Percentiles rank a stretch among this genome's conserved stretches.
These are phyloP conservation scores for Falco columbarius DNA, from an alignment of 2,797 vertebrate genomes.

Conservation along the genomic window DNA sequence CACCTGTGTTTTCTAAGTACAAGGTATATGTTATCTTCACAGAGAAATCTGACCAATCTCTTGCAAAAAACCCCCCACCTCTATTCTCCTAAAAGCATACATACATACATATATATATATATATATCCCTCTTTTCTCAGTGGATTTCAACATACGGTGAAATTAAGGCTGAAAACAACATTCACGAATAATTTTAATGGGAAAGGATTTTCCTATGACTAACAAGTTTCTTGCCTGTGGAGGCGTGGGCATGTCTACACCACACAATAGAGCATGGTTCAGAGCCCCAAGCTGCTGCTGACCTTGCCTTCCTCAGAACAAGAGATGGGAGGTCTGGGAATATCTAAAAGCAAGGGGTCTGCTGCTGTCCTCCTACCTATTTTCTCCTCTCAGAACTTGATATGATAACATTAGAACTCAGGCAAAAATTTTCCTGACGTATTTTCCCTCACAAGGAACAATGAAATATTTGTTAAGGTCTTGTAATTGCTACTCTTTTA, in stretches of 20 bases:
- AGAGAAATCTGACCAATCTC: not conserved
- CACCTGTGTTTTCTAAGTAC: not conserved
- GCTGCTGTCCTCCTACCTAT: not conserved
- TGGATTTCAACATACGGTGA: not conserved
- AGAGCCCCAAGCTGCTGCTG: not conserved
- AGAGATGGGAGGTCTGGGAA: not conserved
- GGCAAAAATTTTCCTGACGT: not conserved
- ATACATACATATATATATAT: not conserved
- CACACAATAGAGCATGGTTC: not conserved
- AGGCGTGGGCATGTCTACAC: not conserved
- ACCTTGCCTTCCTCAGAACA: not conserved
- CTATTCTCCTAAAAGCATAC: not conserved
- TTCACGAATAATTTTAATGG: not conserved
- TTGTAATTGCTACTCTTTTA: not conserved
- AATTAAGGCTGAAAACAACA: slow-evolving; percentile 8
- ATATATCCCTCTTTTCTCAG: not conserved
- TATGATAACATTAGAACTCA: not conserved
- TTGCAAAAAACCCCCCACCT: not conserved
- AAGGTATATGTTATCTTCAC: not conserved
- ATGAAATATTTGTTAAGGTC: not conserved
- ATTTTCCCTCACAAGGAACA: not conserved
- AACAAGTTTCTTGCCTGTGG: not conserved
- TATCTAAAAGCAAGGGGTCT: not conserved
- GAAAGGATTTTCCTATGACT: slow-evolving; percentile 19
- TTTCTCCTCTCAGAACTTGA: not conserved